Evolutionary conservation across 1,140 invertebrate species (phyloP).

Genomic region (Cyrtorhinus lividipennis): DNA sequence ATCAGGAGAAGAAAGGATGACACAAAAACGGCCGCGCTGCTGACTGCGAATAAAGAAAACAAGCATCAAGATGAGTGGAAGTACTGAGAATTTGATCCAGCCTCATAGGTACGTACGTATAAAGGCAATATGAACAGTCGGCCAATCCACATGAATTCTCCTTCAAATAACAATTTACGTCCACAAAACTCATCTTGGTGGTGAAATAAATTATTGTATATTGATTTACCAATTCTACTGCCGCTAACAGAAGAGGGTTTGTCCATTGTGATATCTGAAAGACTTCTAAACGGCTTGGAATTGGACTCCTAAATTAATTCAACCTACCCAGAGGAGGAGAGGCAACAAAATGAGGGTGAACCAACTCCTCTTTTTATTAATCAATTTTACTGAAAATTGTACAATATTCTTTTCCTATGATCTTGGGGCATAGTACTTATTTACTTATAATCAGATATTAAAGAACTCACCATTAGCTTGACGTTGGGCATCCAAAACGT

Average conservation of each 20-base stretch:
- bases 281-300: not conserved
- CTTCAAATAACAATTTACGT: no score
- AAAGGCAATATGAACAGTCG: no score
- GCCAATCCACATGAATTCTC: no score
- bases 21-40: conserved; percentile 37
- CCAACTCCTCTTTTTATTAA: no score
- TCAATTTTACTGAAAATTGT: no score
- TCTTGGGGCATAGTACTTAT: conserved; percentile 33
- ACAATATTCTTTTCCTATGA: not conserved
- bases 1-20: conserved; percentile 43
- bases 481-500: conserved; percentile 34
- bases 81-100: not conserved
- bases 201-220: no score
- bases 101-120: not conserved
- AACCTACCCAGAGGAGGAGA: not conserved
- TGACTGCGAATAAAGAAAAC: conserved; percentile 28
- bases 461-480: conserved; percentile 28
- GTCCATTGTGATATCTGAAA: not conserved
- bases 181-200: not conserved
- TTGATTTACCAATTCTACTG: no score
- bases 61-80: not conserved
- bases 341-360: no score
- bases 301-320: not conserved
- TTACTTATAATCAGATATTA: conserved; percentile 51
- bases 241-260: no score